Conservation (phyloP, 2,797 vertebrate genomes). For the Harpagifer antarcticus region DNA sequence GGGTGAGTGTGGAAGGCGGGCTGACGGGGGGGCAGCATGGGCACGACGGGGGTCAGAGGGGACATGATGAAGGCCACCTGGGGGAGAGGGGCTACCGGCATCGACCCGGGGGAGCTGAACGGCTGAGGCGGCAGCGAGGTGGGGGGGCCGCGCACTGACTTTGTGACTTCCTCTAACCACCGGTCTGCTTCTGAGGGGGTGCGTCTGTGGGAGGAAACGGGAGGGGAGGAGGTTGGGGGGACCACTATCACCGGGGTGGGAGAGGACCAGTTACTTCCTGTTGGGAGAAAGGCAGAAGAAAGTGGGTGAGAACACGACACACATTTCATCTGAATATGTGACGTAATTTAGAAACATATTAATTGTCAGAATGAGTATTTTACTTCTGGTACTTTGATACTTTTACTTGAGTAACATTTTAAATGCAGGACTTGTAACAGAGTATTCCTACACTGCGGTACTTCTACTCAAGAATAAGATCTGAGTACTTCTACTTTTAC, state of each 20-base stretch:
- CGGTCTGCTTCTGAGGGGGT: conserved; percentile 97
- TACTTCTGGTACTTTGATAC: no score
- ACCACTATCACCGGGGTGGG: conserved; percentile 68
- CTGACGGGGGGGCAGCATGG: conserved; percentile 89
- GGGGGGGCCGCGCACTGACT: conserved; percentile 90
- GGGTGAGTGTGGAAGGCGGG: conserved; percentile 87
- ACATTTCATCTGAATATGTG: neutral
- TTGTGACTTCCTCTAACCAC: conserved; percentile 97
- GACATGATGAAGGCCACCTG: conserved; percentile 87
- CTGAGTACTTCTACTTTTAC: no score
- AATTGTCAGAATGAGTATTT: no score
- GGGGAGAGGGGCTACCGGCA: conserved; percentile 77
- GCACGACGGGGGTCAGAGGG: conserved; percentile 85
- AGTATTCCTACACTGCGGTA: no score
- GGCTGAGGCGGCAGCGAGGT: conserved; percentile 54
- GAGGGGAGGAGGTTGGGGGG: conserved; percentile 75
- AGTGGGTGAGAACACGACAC: neutral
- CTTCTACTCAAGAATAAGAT: no score
- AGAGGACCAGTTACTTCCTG: conserved; percentile 87
- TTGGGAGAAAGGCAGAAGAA: neutral
- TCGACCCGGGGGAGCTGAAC: conserved; percentile 67
- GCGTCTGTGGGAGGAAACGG: conserved; percentile 88
- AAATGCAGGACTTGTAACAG: no score
- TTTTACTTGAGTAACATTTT: no score
- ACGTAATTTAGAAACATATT: no score